Percentiles rank a stretch among this genome's conserved stretches.
These are phyloP conservation scores for Athetis lepigone DNA, from an alignment of 2,888 invertebrate genomes.

Conservation along the genomic window DNA sequence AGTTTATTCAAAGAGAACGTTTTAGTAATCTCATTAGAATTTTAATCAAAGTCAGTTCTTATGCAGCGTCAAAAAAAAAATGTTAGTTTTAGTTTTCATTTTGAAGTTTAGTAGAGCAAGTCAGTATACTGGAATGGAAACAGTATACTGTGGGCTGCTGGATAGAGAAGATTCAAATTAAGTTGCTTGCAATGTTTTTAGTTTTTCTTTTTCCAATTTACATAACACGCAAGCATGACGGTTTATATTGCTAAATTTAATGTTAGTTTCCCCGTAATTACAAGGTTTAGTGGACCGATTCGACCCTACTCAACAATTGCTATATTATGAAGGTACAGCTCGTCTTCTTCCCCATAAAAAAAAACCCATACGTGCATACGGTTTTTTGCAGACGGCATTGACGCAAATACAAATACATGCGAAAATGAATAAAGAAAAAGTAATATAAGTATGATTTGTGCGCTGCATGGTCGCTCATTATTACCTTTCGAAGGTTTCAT, in stretches of 20 bases:
- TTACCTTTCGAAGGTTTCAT: slow-evolving; percentile 3
- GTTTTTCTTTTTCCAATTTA: too few relatives aligned
- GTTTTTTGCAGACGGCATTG: not conserved
- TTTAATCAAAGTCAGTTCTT: not conserved
- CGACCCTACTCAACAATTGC: too few relatives aligned
- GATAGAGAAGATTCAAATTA: too few relatives aligned
- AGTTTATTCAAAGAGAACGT: slow-evolving; percentile 27
- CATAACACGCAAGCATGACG: slow-evolving; percentile 8
- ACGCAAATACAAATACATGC: not conserved
- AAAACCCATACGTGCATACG: not conserved
- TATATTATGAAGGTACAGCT: slow-evolving; percentile 18
- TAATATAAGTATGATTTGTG: not conserved
- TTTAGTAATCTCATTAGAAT: slow-evolving; percentile 1
- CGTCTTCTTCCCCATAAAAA: not conserved
- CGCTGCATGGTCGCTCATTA: not conserved
- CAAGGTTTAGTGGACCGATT: slow-evolving; percentile 12
- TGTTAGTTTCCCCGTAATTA: slow-evolving; percentile 38
- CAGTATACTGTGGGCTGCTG: too few relatives aligned
- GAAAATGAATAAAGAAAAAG: not conserved
- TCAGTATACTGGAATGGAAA: not conserved
- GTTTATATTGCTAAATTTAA: slow-evolving; percentile 23
- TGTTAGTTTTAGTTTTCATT: slow-evolving; percentile 5
- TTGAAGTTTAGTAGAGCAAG: not conserved
- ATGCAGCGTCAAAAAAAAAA: not conserved
- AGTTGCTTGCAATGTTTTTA: too few relatives aligned